Evolutionary conservation across 2,113 vertebrate genomes (phyloP).

Genomic region (Corythornis madagascariensis): DNA sequence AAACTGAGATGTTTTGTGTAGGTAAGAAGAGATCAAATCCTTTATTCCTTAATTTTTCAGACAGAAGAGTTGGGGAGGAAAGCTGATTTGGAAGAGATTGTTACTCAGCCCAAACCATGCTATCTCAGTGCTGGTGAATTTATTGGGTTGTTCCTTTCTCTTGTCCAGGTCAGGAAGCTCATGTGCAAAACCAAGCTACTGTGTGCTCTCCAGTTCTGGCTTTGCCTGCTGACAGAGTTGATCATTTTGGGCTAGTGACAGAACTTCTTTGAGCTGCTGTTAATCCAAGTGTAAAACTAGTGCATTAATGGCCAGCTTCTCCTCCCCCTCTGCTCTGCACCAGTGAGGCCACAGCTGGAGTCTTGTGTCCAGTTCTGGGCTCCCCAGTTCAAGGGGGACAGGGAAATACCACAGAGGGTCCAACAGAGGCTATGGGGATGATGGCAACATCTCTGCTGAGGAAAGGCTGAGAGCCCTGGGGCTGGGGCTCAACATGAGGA

Average conservation of each 20-base stretch:
- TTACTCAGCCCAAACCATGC: fast-evolving
- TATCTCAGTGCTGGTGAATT: not conserved
- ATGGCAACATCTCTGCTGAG: no score
- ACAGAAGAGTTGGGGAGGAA: not conserved
- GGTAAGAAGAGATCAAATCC: not conserved
- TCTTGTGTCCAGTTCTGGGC: no score
- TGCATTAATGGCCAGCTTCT: not conserved
- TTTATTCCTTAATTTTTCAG: not conserved
- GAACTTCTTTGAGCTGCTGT: not conserved
- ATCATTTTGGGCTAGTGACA: not conserved
- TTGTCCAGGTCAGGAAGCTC: not conserved
- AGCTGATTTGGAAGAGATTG: not conserved
- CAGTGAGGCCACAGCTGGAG: no score
- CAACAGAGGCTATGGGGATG: no score
- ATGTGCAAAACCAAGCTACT: not conserved
- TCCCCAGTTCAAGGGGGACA: no score
- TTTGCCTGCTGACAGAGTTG: not conserved
- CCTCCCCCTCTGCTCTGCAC: no score
- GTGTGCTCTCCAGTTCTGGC: not conserved
- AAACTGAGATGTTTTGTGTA: not conserved
- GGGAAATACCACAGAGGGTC: no score
- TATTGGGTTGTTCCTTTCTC: not conserved
- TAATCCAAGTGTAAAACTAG: not conserved
- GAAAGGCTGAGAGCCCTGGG: no score
- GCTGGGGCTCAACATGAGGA: no score